Evolutionary conservation across 2,113 vertebrate genomes (phyloP).

Genomic region (Brienomyrus brachyistius): DNA sequence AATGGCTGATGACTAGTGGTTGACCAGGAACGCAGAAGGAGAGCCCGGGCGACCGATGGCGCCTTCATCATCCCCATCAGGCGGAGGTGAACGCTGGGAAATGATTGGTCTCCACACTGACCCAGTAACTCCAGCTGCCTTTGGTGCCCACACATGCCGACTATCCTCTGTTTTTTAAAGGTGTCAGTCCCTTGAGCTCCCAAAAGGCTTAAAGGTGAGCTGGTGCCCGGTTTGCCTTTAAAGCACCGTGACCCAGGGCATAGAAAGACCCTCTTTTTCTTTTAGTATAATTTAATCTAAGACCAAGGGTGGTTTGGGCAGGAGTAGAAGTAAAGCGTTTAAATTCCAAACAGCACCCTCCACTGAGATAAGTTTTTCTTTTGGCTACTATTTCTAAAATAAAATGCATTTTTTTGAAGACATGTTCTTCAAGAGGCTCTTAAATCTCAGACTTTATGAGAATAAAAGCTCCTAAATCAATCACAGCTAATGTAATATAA

Average conservation of each 20-base stretch:
- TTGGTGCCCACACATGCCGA: not conserved
- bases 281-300: not conserved
- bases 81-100: not conserved
- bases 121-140: not conserved
- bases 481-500: not conserved
- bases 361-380: not conserved
- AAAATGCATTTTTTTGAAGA: not conserved
- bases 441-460: not conserved
- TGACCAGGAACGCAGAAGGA: not conserved
- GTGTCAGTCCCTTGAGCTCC: no score
- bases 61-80: not conserved
- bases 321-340: not conserved
- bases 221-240: not conserved
- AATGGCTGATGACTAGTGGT: conserved; percentile 26
- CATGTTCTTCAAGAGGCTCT: not conserved
- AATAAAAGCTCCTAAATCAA: not conserved
- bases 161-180: not conserved
- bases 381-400: not conserved
- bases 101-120: no score
- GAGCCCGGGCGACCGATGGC: not conserved
- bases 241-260: not conserved
- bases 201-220: not conserved
- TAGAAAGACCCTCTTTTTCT: not conserved
- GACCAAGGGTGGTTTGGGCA: not conserved
- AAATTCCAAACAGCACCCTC: not conserved